phyloP scores from a whole-genome alignment of 2,797 vertebrate species.

The Bothrops alternatus region DNA sequence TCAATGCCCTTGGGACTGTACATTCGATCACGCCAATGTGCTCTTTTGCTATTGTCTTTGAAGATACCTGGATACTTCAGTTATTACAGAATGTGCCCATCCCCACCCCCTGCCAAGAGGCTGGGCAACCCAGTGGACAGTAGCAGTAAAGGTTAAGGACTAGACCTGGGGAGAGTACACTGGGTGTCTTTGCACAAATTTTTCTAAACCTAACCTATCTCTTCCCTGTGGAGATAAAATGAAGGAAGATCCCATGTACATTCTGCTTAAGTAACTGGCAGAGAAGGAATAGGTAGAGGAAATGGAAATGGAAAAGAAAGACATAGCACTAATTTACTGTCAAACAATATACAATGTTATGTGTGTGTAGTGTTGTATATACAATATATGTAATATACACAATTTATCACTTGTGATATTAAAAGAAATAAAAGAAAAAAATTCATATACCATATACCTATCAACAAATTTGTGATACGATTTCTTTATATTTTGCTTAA shows the following conservation, averaged over 20 bases:
- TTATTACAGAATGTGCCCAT: background rate
- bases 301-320: conserved; percentile 55
- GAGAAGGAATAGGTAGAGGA: background rate
- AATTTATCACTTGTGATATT: background rate
- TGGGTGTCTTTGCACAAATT: background rate
- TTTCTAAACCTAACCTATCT: background rate
- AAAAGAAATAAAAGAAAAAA: background rate
- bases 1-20: background rate
- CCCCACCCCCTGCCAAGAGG: background rate
- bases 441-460: background rate
- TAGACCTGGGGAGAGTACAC: background rate
- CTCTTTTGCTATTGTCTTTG: background rate
- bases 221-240: background rate
- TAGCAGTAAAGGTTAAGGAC: background rate
- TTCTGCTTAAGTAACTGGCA: background rate
- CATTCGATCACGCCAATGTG: background rate
- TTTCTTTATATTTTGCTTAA: background rate
- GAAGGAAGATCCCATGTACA: background rate
- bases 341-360: background rate
- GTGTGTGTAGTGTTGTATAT: background rate
- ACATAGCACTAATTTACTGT: conserved; percentile 28
- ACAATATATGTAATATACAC: background rate
- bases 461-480: background rate
- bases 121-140: background rate
- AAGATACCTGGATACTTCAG: background rate